Percentiles rank a stretch among this genome's conserved stretches.
phyloP scores from a whole-genome alignment of 2,888 invertebrate species.

The Drosophila antonietae region DNA sequence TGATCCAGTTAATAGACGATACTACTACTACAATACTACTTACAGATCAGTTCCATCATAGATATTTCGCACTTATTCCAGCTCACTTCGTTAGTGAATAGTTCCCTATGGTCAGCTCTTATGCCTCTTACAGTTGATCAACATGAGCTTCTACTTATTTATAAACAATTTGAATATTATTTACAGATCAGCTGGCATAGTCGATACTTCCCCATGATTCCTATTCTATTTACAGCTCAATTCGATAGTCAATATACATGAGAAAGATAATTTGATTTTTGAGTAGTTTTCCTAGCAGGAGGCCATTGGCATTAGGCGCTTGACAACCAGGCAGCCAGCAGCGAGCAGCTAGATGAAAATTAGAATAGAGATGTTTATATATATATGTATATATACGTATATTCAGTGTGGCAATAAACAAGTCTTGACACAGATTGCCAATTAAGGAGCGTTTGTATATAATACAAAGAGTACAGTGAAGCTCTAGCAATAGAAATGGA shows the following conservation, averaged over 20 bases:
- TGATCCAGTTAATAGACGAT: no score
- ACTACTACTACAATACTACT: neutral
- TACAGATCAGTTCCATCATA: conserved; percentile 3
- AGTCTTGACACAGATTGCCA: conserved; percentile 18
- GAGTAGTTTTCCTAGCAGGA: conserved; percentile 17
- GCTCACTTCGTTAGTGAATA: neutral
- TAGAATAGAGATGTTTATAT: conserved; percentile 17
- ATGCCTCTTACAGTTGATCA: no score
- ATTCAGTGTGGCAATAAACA: conserved; percentile 25
- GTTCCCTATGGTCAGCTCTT: neutral
- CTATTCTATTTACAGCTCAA: neutral
- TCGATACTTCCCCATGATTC: neutral
- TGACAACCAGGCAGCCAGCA: conserved; percentile 29
- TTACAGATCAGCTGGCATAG: conserved; percentile 1
- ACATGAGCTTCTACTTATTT: no score
- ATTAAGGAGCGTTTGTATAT: neutral
- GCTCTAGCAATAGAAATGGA: neutral
- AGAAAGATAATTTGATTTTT: neutral
- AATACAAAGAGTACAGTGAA: neutral
- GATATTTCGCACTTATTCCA: no score
- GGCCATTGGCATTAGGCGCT: conserved; percentile 16
- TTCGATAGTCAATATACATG: neutral
- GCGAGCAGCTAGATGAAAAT: conserved; percentile 26
- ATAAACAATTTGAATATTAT: neutral
- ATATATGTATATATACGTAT: conserved; percentile 11